Base-by-base conservation (phyloP, 2,888 invertebrate genomes). In the Mimas tiliae region DNA sequence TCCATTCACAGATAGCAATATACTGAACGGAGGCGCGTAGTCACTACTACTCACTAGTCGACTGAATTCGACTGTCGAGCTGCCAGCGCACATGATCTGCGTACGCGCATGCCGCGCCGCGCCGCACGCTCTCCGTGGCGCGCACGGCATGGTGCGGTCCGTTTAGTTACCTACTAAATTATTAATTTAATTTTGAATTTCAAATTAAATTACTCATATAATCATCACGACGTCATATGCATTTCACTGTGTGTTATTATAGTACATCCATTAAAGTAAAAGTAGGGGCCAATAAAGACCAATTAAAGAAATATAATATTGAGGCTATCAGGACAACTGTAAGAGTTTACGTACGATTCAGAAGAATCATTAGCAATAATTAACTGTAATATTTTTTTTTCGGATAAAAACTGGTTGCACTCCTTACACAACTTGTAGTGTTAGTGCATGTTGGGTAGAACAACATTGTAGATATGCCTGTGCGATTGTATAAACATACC, bases 141-240 rank as follows among this genome's bases (percentile, higher is more conserved):
- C 82, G 85, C 83, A 83, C 83, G 79, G 80, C 84, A 78, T 79
- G 83, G 38, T 38, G 7, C 38, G 9, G 8, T 9, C 85, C 87
- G 90, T 91, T 90, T 92, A 38, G 14, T 45, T 45, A 14, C 42
- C n/a, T n/a, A 93, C 90, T 9, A 38, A 2, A 38, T 91, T 91
- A 91, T 90, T 88, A 90, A 89, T 89, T 89, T 87, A 86, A 58
- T 16, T 91, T 77, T 84, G 84, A 90, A 90, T 85, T 88, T 83
- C 85, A 78, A 45, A 45, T 1, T 7, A 8, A 11, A 6, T 34
- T 34, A 34, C n/a, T n/a, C n/a, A n/a, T n/a, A n/a, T n/a, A n/a
- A n/a, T n/a, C n/a, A 27, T 27, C 42, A 9, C 42, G 11, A 42
- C 42, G 7, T 6, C 27, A 14, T 27, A 21, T 27, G 27, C 27